A percentile compares a stretch with the other conserved stretches of the same genome.
These are phyloP conservation scores for Helobdella robusta DNA, from an alignment of 2,888 invertebrate species.

Conservation along the genomic window DNA sequence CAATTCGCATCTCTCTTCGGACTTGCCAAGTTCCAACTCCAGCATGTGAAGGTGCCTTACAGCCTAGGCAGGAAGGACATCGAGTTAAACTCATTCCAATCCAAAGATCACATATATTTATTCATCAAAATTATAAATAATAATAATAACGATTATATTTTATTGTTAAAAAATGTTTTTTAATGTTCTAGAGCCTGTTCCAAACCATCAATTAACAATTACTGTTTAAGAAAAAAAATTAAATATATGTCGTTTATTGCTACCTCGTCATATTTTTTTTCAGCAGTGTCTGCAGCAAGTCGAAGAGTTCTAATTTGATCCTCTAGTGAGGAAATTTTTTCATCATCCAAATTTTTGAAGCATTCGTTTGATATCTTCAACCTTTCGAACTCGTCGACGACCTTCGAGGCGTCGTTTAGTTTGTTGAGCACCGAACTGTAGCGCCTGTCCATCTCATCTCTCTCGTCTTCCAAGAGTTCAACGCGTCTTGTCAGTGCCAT, in stretches of 20 bases:
- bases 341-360: constrained; percentile 20
- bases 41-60: constrained; percentile 3
- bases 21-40: constrained; percentile 7
- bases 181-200: background rate
- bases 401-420: constrained; percentile 18
- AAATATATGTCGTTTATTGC: background rate
- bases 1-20: constrained; percentile 18
- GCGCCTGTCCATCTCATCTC: constrained; percentile 7
- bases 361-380: background rate
- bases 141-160: no score
- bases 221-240: background rate
- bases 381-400: constrained; percentile 23
- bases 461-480: constrained; percentile 18
- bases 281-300: constrained; percentile 4
- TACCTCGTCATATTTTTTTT: constrained; percentile 22
- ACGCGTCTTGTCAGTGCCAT: constrained; percentile 5
- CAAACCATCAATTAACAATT: background rate
- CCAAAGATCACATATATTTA: no score
- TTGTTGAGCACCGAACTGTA: constrained; percentile 8
- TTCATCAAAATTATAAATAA: no score
- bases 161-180: no score
- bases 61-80: constrained; percentile 8
- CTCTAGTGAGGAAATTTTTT: constrained; percentile 11
- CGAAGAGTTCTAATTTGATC: constrained; percentile 8
- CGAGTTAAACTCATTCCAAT: no score